These are phyloP conservation scores for Perizoma flavofasciatum DNA, from an alignment of 2,888 invertebrate species.

Conservation along the genomic window DNA sequence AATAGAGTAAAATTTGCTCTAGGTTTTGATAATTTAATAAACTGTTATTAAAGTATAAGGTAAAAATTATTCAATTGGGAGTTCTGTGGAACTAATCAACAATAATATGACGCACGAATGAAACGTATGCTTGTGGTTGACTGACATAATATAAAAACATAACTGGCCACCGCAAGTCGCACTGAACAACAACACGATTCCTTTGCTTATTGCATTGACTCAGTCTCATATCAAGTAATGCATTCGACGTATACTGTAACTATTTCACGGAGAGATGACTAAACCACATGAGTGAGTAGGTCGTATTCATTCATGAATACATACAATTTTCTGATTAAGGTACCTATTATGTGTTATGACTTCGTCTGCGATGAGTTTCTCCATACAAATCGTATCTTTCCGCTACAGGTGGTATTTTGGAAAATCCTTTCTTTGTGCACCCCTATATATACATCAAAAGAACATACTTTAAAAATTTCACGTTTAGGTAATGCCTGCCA, in stretches of 20 bases:
- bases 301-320: slow-evolving; percentile 67
- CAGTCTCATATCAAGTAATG: slow-evolving; percentile 51
- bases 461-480: too few species aligned
- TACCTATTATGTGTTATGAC: neutral
- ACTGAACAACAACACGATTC: slow-evolving; percentile 34
- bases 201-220: slow-evolving; percentile 51
- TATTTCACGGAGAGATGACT: slow-evolving; percentile 64
- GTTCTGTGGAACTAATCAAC: slow-evolving; percentile 3
- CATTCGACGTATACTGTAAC: slow-evolving; percentile 54
- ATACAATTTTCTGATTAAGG: slow-evolving; percentile 39
- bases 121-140: slow-evolving; percentile 28
- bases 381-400: too few species aligned
- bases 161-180: slow-evolving; percentile 20
- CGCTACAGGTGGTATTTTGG: too few species aligned
- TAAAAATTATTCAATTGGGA: neutral
- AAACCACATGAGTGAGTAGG: slow-evolving; percentile 54
- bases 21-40: too few species aligned
- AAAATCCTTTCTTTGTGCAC: too few species aligned
- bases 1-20: too few species aligned
- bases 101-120: slow-evolving; percentile 17
- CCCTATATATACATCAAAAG: too few species aligned
- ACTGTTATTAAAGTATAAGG: neutral
- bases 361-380: too few species aligned
- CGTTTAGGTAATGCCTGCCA: too few species aligned
- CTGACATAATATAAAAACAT: slow-evolving; percentile 27